A percentile compares a stretch with the other conserved stretches of the same genome.
These are phyloP conservation scores for Drosophila chauvacae DNA, from an alignment of 1,140 invertebrate species.

Conservation along the genomic window DNA sequence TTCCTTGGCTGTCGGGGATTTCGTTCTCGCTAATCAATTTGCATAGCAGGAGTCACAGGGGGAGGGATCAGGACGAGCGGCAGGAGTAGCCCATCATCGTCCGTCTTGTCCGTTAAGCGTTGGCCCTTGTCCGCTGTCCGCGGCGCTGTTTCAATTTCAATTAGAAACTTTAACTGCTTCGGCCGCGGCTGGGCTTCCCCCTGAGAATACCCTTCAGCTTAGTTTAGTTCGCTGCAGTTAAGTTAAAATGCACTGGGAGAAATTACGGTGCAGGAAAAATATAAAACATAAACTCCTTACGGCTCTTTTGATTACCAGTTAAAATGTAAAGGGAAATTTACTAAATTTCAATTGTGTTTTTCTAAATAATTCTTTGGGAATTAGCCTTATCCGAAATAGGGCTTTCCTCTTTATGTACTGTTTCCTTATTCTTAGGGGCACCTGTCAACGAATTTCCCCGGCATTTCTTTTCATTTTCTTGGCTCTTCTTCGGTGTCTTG, in stretches of 20 bases:
- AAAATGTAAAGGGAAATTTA: neutral
- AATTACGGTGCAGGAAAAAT: neutral
- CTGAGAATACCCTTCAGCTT: slow-evolving; percentile 31
- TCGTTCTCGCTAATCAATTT: slow-evolving; percentile 47
- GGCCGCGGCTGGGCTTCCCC: slow-evolving; percentile 41
- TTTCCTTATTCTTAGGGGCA: neutral
- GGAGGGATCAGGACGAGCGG: neutral
- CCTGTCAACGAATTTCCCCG: slow-evolving; percentile 29
- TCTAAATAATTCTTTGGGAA: neutral
- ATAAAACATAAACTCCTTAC: neutral
- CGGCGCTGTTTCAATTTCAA: slow-evolving; percentile 73
- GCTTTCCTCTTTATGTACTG: neutral
- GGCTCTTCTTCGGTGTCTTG: neutral
- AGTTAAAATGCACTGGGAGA: slow-evolving; percentile 27
- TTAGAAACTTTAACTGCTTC: slow-evolving; percentile 75
- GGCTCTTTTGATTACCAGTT: too few relatives aligned
- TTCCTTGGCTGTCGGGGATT: slow-evolving; percentile 17
- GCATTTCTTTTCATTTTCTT: slow-evolving; percentile 12
- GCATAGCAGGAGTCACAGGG: slow-evolving; percentile 18
- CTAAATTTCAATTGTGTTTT: neutral
- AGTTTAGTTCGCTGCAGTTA: slow-evolving; percentile 26
- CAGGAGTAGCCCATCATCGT: slow-evolving; percentile 4
- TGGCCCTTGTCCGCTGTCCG: slow-evolving; percentile 17
- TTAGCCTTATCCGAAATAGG: neutral
- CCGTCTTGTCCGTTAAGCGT: slow-evolving; percentile 30